Percentiles rank a stretch among this genome's conserved stretches.
phyloP scores from a whole-genome alignment of 2,113 vertebrate species.

The Odontophorus gujanensis region DNA sequence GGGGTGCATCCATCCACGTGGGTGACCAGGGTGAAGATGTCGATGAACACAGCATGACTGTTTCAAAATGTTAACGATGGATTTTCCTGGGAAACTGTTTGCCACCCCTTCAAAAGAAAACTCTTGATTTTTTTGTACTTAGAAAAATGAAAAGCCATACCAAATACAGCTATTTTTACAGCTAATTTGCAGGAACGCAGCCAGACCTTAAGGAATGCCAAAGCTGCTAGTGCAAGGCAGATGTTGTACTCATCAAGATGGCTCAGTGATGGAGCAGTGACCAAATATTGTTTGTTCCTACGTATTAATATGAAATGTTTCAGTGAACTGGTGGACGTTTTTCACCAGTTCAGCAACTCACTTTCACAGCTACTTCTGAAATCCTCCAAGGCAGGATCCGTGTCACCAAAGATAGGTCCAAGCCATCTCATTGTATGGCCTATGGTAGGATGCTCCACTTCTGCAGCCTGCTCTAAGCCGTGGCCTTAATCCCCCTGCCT shows the following conservation, averaged over 20 bases:
- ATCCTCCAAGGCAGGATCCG: neutral
- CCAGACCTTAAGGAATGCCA: accelerated
- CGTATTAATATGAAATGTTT: neutral
- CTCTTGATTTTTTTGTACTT: neutral
- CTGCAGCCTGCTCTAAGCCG: neutral
- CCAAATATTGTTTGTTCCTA: neutral
- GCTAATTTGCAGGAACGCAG: neutral
- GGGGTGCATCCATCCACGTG: neutral
- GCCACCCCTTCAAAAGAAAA: neutral
- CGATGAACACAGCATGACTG: neutral
- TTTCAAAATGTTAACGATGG: neutral
- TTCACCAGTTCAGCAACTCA: neutral
- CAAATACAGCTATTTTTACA: neutral
- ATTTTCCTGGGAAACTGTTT: neutral
- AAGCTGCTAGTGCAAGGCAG: neutral
- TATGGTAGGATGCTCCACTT: accelerated
- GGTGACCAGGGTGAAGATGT: neutral
- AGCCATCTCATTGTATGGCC: neutral
- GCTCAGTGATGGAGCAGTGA: neutral
- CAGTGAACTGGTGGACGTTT: neutral
- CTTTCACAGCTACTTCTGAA: neutral
- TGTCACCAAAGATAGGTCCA: no score
- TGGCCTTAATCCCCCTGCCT: neutral
- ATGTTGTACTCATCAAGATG: neutral
- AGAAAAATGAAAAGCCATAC: neutral